Conservation (phyloP, 2,888 invertebrate genomes). For the Pheosia gnoma region DNA sequence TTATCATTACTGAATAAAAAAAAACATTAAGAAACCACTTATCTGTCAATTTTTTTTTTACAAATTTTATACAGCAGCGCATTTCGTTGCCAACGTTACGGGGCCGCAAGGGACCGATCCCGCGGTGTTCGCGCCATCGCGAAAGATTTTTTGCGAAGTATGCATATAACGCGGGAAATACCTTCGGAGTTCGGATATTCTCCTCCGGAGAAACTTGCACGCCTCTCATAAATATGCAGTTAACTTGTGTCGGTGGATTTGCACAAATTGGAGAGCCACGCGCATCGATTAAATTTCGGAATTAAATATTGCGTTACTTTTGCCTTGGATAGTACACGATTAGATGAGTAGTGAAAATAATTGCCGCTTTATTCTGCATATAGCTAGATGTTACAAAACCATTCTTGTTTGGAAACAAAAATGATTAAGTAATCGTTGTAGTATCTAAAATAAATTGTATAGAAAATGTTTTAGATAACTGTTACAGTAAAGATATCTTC, state of each 20-base stretch:
- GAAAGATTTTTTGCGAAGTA: conserved; percentile 67
- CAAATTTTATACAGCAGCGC: no score
- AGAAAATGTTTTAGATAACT: neutral
- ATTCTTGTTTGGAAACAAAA: neutral
- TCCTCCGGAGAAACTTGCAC: conserved; percentile 35
- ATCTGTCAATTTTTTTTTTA: no score
- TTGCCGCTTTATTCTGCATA: neutral
- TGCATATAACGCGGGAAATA: conserved; percentile 54
- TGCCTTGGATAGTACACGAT: conserved; percentile 4
- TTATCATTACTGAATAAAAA: no score
- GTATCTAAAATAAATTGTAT: no score
- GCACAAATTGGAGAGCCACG: conserved; percentile 53
- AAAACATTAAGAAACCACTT: no score
- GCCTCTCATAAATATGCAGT: conserved; percentile 59
- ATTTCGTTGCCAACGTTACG: conserved; percentile 15
- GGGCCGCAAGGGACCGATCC: conserved; percentile 54
- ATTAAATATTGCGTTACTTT: conserved; percentile 21
- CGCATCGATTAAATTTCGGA: conserved; percentile 44
- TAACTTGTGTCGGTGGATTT: conserved; percentile 40
- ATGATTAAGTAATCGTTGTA: neutral
- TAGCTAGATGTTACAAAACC: neutral
- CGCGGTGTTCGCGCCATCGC: conserved; percentile 57
- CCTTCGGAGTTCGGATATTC: conserved; percentile 42
- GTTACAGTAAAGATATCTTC: neutral
- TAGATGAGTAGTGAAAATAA: neutral